Evolutionary conservation across 2,888 invertebrate genomes (phyloP), one percentile per base, ranked within the genome.

Genomic region (Seira sanloemensis): DNA sequence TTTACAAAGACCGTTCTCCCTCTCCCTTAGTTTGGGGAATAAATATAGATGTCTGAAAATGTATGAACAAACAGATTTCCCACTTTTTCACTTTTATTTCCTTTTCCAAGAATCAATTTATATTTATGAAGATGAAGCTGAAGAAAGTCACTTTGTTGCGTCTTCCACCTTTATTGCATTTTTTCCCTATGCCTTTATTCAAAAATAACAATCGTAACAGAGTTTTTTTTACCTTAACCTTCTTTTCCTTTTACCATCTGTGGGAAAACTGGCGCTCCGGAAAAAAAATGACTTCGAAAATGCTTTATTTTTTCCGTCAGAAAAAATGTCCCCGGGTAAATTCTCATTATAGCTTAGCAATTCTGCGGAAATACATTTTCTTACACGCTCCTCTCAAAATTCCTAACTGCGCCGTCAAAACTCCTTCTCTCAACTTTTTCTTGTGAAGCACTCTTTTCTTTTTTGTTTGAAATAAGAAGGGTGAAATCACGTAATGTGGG

Each of bases 81-180:
- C 26, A 69, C 9, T 27, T 26, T 26, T 16, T n/a, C 18, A 18
- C 27, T 69, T 71, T 37, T 71, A 71, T 19, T 77, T 69, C 26
- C 23, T 77, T 26, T 24, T 67, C 37, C 5, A 23, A 78, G 37
- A 78, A 78, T 78, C 72, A 78, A 78, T 78, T 78, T 78, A 78
- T 78, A 78, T 78, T 78, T 78, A 78, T 78, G 78, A 78, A 71
- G 71, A 78, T 24, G 67, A 25, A 23, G 19, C 67, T 1, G 24
- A 25, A 24, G 25, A 37, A 12, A 37, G 37, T 37, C 37, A 37
- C 37, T 37, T 37, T 37, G 37, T 37, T 37, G 37, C 37, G 37
- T 12, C 37, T 37, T 37, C 5, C 37, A 12, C 12, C 37, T 37
- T 37, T 37, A 12, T 37, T 37, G 37, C 37, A 37, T 37, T 37